Percentiles rank a stretch among this genome's conserved stretches.
Conservation (phyloP, 2,888 invertebrate species). For the Heliconius hortense region DNA sequence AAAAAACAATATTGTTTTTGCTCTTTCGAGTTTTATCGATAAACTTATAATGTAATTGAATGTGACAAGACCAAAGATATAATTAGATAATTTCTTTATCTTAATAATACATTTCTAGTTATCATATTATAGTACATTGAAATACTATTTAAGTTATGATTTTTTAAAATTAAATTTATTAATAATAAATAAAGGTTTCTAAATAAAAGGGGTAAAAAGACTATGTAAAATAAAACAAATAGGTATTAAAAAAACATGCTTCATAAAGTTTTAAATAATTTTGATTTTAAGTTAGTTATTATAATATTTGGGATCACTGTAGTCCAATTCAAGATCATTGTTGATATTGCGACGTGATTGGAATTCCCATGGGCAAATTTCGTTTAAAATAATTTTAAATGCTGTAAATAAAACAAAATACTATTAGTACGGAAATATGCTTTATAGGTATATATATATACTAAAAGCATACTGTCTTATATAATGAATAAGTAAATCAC, state of each 20-base stretch:
- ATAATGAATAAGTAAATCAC: no score
- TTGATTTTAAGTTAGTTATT: conserved; percentile 36
- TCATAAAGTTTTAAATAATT: not conserved
- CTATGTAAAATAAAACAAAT: not conserved
- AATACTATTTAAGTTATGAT: no score
- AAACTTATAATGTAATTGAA: no score
- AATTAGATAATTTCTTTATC: no score
- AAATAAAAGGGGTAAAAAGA: no score
- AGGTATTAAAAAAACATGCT: not conserved
- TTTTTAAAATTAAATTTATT: no score
- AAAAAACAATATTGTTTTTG: no score
- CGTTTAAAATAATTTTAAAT: conserved; percentile 49
- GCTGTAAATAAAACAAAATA: conserved; percentile 45
- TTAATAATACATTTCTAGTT: no score
- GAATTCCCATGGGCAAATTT: conserved; percentile 55
- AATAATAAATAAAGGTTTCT: no score
- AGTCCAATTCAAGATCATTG: conserved; percentile 41
- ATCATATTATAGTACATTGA: no score
- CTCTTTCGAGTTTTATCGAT: no score
- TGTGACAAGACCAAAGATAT: no score
- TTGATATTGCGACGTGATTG: conserved; percentile 44
- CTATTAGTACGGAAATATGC: not conserved
- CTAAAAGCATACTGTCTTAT: not conserved
- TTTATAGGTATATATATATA: not conserved
- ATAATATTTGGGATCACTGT: conserved; percentile 47